A percentile compares a stretch with the other conserved stretches of the same genome.
Evolutionary conservation across 2,888 invertebrate genomes (phyloP).

Genomic region (Phyllotreta cruciferae): DNA sequence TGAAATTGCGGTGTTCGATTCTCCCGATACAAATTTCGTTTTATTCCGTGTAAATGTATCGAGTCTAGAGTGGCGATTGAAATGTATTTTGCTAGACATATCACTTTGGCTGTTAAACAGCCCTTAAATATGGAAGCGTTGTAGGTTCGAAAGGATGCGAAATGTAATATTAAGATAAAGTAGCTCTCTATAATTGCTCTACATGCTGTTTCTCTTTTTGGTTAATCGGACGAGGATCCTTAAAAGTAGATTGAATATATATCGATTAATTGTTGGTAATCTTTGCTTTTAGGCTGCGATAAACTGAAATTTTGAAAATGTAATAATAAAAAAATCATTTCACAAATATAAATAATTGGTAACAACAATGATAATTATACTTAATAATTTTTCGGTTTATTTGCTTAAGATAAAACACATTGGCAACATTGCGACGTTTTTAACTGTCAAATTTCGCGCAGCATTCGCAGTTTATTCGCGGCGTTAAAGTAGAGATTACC

Average conservation of each 20-base stretch:
- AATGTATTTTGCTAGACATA: conserved; percentile 48
- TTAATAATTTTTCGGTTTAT: too few species aligned
- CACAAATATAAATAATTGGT: too few species aligned
- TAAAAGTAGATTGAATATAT: conserved; percentile 51
- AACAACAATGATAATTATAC: too few species aligned
- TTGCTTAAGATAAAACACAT: too few species aligned
- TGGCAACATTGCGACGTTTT: too few species aligned
- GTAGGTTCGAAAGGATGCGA: conserved; percentile 36
- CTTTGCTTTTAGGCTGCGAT: too few species aligned
- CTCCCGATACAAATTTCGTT: conserved; percentile 8
- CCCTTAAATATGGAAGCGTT: conserved; percentile 40
- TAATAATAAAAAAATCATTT: too few species aligned
- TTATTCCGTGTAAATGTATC: conserved; percentile 42
- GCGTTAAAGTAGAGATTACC: too few species aligned
- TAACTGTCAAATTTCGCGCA: too few species aligned
- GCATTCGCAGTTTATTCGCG: too few species aligned
- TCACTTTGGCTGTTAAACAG: conserved; percentile 50
- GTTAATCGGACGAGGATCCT: conserved; percentile 46
- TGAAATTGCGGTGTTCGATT: neutral
- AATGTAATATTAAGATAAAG: conserved; percentile 40
- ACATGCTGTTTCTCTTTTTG: conserved; percentile 31
- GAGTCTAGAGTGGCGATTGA: conserved; percentile 44
- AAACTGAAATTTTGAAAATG: too few species aligned
- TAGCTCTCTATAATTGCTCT: conserved; percentile 53
- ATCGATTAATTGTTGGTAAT: conserved; percentile 40